phyloP scores from a whole-genome alignment of 2,797 vertebrate genomes.

The Pogonophryne albipinna region DNA sequence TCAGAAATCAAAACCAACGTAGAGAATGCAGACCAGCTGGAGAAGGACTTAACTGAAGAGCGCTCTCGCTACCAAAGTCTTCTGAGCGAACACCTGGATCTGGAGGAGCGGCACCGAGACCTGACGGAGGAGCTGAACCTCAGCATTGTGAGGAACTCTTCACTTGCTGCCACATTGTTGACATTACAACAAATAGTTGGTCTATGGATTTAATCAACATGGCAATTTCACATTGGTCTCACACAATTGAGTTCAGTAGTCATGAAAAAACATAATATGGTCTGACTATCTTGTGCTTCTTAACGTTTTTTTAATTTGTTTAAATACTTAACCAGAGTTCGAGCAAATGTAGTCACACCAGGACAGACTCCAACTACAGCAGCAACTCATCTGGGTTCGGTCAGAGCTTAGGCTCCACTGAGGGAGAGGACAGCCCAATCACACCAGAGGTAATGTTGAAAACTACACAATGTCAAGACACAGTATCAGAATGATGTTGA shows the following conservation, averaged over 20 bases:
- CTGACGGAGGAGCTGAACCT: constrained; percentile 90
- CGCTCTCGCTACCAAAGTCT: constrained; percentile 93
- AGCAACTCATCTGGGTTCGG: constrained; percentile 92
- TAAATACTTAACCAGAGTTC: constrained; percentile 79
- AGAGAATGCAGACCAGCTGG: constrained; percentile 88
- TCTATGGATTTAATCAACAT: neutral
- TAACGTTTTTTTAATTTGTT: neutral
- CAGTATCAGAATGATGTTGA: neutral
- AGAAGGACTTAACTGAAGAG: constrained; percentile 91
- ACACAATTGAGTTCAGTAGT: neutral
- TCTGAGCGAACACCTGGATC: constrained; percentile 92
- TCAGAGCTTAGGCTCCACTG: constrained; percentile 88
- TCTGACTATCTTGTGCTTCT: neutral
- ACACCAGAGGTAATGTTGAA: constrained; percentile 85
- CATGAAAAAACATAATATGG: neutral
- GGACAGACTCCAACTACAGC: constrained; percentile 92
- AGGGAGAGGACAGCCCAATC: constrained; percentile 85
- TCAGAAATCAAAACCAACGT: constrained; percentile 80
- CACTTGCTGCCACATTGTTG: neutral
- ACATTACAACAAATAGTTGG: neutral
- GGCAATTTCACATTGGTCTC: neutral
- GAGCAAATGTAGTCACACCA: constrained; percentile 86
- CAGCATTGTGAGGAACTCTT: constrained; percentile 80
- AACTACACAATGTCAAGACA: neutral
- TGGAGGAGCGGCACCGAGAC: constrained; percentile 92